Base-by-base conservation (phyloP, 2,888 invertebrate genomes). In the Lypha dubia region DNA sequence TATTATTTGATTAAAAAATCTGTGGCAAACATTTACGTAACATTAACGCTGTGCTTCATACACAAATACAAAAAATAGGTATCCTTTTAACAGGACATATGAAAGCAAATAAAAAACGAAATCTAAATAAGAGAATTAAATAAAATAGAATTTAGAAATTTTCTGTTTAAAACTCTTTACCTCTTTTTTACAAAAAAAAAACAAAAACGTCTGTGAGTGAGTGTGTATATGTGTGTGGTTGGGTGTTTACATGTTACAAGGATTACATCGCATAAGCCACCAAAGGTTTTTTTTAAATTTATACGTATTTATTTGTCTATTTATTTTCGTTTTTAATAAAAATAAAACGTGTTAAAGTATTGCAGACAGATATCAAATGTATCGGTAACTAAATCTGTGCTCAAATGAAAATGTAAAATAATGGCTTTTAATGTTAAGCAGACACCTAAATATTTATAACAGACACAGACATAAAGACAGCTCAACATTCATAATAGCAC, bases 231-330 rank as follows among this genome's bases (percentile, higher is more conserved):
- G 9, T 38, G 32, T 63, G 0, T 22, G 20, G 46, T 17, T 32
- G 53, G 13, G 22, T 49, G 38, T 17, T 0, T n/a, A n/a, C n/a
- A n/a, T n/a, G n/a, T n/a, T n/a, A n/a, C 46, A 20, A 28, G 70
- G 70, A 76, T 71, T 82, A 71, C 58, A 63, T 22, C 22, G 4
- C 22, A 44, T 70, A 81, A 81, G 35, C 70, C 46, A 56, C 68
- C 70, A 56, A 63, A 28, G 63, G 63, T 11, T 67, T 60, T 74
- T 20, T 65, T 49, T 41, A 35, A 77, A 60, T 44, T 49, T 41
- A 15, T 58, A n/a, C 17, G 15, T 8, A 17, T 15, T 44, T n/a
- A 13, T 20, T 41, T 32, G 24, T 20, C 17, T 3, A 6, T 49
- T 58, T 56, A 9, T 60, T 58, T 63, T 73, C 3, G 41, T 35